Base-by-base conservation (phyloP, 2,797 vertebrate species). In the Poecilia velifera region DNA sequence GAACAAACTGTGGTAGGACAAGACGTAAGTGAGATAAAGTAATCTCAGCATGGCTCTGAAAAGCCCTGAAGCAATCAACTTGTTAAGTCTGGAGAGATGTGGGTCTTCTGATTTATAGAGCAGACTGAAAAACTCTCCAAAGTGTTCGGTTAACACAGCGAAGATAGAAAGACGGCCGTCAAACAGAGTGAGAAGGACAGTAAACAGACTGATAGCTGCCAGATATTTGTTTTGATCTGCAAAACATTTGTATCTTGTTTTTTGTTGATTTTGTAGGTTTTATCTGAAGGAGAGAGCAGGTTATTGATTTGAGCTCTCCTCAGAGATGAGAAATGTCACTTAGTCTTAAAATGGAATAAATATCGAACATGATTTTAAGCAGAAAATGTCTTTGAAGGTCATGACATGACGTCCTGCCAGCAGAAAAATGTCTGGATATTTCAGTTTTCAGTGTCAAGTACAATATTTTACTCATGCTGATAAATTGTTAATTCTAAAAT, bases 1-100 rank as follows among this genome's bases (percentile, higher is more conserved):
- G 88, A 87, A 89, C 92, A 95, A 95, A 93, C 51, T 83, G 51
- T 90, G 90, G 86, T 81, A 62, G 89, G 90, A 91, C 77, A 16
- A 72, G 85, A 88, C 83, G 83, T 86, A 81, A 91, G 83, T 86
- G 86, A 90, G 88, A 87, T 45, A 43, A 80, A 90, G 68, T 78
- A 86, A 88, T 89, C 79, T 83, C 86, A 77, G 76, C 39, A 0
- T 71, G 79, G 75, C 81, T 88, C 85, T 57, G 62, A 77, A 87
- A 36, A 74, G 64, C 78, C 84, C 76, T 13, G 49, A 62, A 77
- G 79, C 59, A 76, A 34, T 64, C 0, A 47, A 74, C 76, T 43
- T 59, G 73, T 87, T 86, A 80, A 64, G 68, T 78, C 78, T 81
- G 31, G 77, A 81, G 62, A 73, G 79, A 28, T 53, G 59, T 73